Evolutionary conservation across 2,888 invertebrate genomes (phyloP).

Genomic region (Bombylius discolor): DNA sequence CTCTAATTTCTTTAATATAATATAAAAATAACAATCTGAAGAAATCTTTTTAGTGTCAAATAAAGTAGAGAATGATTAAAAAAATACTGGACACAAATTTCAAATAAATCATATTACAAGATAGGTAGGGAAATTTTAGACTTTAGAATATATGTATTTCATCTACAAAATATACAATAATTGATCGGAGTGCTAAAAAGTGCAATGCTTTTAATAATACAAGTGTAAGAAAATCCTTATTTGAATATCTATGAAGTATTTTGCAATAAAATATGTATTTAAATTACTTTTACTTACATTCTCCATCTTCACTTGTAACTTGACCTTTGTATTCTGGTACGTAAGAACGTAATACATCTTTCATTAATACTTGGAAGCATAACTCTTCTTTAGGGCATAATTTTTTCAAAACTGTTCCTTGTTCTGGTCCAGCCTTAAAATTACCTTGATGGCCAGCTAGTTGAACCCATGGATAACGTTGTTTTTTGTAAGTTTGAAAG

Average conservation of each 20-base stretch:
- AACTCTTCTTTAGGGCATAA: constrained; percentile 77
- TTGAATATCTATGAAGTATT: background rate
- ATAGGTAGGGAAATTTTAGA: no score
- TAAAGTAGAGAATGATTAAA: no score
- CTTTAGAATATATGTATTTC: no score
- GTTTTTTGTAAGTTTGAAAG: constrained; percentile 92
- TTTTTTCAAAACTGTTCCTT: constrained; percentile 89
- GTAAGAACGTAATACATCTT: constrained; percentile 73
- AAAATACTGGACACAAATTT: no score
- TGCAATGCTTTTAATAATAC: no score
- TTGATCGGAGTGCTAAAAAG: no score
- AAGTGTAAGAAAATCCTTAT: no score
- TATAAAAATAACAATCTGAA: no score
- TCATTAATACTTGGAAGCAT: constrained; percentile 73
- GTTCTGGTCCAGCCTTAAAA: constrained; percentile 85
- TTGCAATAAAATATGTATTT: background rate
- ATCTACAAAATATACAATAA: no score
- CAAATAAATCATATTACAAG: no score
- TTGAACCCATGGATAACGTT: constrained; percentile 93
- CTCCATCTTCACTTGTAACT: constrained; percentile 63
- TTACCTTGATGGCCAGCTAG: constrained; percentile 91
- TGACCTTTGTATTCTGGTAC: constrained; percentile 91
- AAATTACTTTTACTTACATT: constrained; percentile 41
- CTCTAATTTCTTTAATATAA: no score
- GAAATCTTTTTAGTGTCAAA: no score